These are phyloP conservation scores for Polia nebulosa DNA, from an alignment of 2,888 invertebrate genomes.

Conservation along the genomic window DNA sequence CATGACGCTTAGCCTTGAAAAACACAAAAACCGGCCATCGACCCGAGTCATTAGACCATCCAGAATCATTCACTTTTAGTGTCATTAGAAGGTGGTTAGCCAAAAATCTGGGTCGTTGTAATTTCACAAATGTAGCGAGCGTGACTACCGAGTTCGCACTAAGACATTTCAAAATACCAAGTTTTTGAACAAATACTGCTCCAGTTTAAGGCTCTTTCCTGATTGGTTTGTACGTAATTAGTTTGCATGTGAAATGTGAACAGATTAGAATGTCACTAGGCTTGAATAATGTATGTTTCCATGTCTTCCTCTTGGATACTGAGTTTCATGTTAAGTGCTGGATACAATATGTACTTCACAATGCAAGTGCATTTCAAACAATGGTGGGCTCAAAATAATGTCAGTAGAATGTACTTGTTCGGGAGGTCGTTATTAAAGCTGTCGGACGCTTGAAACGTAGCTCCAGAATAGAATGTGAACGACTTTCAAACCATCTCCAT, in stretches of 20 bases:
- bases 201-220: conserved; percentile 48
- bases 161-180: conserved; percentile 44
- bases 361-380: conserved; percentile 21
- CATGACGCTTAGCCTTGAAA: conserved; percentile 53
- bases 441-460: neutral
- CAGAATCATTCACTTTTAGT: conserved; percentile 56
- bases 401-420: conserved; percentile 12
- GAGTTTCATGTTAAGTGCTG: conserved; percentile 23
- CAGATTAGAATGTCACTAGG: conserved; percentile 45
- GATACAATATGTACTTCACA: conserved; percentile 25
- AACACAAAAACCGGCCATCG: conserved; percentile 49
- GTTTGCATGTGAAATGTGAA: conserved; percentile 55
- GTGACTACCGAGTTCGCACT: conserved; percentile 62
- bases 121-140: conserved; percentile 70
- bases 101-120: conserved; percentile 65
- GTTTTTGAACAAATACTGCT: conserved; percentile 50
- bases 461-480: conserved; percentile 33
- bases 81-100: conserved; percentile 58
- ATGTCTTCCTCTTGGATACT: conserved; percentile 38
- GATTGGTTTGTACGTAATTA: conserved; percentile 49
- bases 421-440: conserved; percentile 4
- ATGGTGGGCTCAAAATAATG: conserved; percentile 30
- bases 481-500: conserved; percentile 38
- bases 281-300: conserved; percentile 32
- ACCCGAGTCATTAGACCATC: conserved; percentile 50